Conservation (phyloP, 64 coral and sea anemone genomes). For the Dendrophyllia cribrosa region DNA sequence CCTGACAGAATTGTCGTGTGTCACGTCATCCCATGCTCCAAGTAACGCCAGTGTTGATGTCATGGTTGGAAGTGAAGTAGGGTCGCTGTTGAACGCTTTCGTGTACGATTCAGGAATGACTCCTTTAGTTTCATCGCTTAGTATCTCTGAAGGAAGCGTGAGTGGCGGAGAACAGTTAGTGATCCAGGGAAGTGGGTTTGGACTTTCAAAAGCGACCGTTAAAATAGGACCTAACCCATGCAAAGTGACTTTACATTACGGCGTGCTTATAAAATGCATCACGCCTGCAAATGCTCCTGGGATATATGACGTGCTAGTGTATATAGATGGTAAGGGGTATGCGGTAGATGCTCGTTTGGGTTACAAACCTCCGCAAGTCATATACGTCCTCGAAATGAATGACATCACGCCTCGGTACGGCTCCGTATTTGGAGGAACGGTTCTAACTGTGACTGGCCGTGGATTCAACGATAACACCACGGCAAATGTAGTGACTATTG, state of each 20-base stretch:
- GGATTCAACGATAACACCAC: constrained; percentile 54
- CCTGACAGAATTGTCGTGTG: constrained; percentile 32
- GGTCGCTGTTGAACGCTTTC: constrained; percentile 31
- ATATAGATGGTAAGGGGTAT: constrained; percentile 38
- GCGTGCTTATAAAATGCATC: constrained; percentile 38
- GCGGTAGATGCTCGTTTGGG: neutral
- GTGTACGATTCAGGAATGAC: constrained; percentile 34
- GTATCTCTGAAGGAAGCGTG: constrained; percentile 34
- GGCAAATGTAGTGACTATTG: constrained; percentile 41
- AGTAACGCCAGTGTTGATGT: constrained; percentile 28
- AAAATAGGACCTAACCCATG: constrained; percentile 61
- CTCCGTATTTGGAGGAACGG: constrained; percentile 60
- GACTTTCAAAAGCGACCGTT: constrained; percentile 15
- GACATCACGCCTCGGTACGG: constrained; percentile 51
- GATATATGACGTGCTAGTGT: constrained; percentile 61
- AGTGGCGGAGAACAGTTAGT: constrained; percentile 48
- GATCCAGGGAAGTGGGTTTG: constrained; percentile 63
- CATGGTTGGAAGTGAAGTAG: constrained; percentile 17
- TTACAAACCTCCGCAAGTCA: constrained; percentile 28
- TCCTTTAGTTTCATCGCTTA: constrained; percentile 9
- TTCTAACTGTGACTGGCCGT: constrained; percentile 44
- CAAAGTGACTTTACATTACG: constrained; percentile 16
- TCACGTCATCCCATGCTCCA: constrained; percentile 53
- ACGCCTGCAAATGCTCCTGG: constrained; percentile 68
- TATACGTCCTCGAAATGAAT: constrained; percentile 58